Percentiles rank a stretch among this genome's conserved stretches.
Conservation (phyloP, 1,140 invertebrate species). For the Hermatobates lingyangjiaoensis region DNA sequence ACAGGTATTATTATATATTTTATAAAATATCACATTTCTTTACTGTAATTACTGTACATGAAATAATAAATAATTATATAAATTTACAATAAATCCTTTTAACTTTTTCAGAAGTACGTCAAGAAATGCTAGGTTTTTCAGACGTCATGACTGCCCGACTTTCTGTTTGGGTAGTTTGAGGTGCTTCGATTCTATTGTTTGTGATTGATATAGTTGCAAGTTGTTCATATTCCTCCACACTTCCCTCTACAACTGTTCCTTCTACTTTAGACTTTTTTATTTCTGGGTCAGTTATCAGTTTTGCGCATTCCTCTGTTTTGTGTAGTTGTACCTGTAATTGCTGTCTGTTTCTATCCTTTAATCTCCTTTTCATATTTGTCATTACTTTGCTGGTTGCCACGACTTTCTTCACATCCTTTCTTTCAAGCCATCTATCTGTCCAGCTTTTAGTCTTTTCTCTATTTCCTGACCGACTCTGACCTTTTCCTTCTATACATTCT, state of each 20-base stretch:
- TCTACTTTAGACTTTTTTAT: not conserved
- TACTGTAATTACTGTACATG: too few relatives aligned
- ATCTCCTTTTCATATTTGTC: constrained; percentile 17
- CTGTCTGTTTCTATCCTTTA: constrained; percentile 7
- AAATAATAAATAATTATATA: too few relatives aligned
- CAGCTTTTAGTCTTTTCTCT: constrained; percentile 6
- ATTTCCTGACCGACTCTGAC: not conserved
- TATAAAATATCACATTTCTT: too few relatives aligned
- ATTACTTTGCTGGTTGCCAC: constrained; percentile 18
- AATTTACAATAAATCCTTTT: too few relatives aligned
- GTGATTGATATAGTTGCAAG: not conserved
- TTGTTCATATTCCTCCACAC: not conserved
- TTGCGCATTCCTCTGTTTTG: not conserved
- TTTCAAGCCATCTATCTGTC: constrained; percentile 17
- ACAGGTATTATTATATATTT: too few relatives aligned
- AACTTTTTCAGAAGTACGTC: too few relatives aligned
- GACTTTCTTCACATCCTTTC: constrained; percentile 18
- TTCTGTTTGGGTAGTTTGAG: too few relatives aligned
- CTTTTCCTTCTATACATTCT: not conserved
- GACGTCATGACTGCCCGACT: too few relatives aligned
- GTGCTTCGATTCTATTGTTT: too few relatives aligned
- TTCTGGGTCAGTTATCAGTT: too few relatives aligned
- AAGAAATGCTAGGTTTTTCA: too few relatives aligned
- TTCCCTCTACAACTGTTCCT: not conserved
- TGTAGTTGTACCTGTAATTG: not conserved